Conservation (phyloP, 2,113 vertebrate genomes). For the Notiomystis cincta region DNA sequence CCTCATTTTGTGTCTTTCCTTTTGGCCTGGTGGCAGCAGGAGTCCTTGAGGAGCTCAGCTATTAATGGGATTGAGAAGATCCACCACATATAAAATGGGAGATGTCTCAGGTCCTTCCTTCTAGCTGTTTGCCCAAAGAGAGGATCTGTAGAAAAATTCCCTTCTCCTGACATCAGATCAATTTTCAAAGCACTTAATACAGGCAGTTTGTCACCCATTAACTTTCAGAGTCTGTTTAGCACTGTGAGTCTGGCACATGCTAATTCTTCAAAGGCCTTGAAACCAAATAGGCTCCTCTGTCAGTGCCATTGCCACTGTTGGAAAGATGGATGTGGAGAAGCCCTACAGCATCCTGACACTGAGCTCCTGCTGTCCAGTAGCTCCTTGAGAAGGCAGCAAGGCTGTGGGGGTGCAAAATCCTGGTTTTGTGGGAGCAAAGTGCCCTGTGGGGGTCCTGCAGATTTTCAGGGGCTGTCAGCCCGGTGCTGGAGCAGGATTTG, state of each 20-base stretch:
- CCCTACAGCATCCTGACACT: neutral
- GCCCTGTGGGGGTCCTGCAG: neutral
- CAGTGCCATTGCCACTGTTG: conserved; percentile 5
- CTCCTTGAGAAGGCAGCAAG: neutral
- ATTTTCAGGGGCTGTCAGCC: neutral
- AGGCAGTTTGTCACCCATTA: neutral
- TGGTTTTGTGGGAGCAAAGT: rapidly evolving
- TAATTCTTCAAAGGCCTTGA: conserved; percentile 48
- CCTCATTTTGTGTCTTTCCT: neutral
- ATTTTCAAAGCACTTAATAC: neutral
- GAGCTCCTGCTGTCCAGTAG: neutral
- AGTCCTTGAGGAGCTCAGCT: neutral
- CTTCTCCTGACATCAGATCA: neutral
- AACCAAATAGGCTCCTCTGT: conserved; percentile 26
- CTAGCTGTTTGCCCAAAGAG: neutral
- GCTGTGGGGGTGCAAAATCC: neutral
- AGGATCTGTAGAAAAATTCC: neutral
- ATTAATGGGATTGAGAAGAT: neutral
- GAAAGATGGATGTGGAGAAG: neutral
- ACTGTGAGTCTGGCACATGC: neutral
- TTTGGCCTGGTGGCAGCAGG: neutral
- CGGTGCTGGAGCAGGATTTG: neutral
- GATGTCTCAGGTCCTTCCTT: neutral
- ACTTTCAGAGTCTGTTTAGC: conserved; percentile 24
- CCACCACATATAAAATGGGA: neutral